Conservation (phyloP, 2,113 vertebrate species). For the Ibidorhyncha struthersii region DNA sequence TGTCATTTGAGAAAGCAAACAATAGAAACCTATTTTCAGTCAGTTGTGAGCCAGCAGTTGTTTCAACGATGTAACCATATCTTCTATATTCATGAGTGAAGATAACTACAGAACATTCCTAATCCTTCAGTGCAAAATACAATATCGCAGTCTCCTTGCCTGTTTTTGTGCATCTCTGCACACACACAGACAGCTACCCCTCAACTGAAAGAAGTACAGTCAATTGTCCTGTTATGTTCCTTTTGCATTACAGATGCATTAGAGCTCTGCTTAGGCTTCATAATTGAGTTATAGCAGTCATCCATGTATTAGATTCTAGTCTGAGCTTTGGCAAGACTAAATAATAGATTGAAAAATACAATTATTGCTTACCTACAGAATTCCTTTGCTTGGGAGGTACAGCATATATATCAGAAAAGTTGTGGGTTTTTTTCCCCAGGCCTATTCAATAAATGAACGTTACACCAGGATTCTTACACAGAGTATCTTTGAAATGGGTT, state of each 20-base stretch:
- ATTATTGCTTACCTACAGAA: slow-evolving; percentile 93
- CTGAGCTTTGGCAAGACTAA: slow-evolving; percentile 84
- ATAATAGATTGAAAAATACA: slow-evolving; percentile 91
- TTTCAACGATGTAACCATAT: not conserved
- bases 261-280: slow-evolving; percentile 48
- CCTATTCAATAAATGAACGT: slow-evolving; percentile 99
- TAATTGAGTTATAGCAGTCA: slow-evolving; percentile 85
- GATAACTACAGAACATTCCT: slow-evolving; percentile 7
- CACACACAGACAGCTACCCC: not conserved
- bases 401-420: slow-evolving; percentile 95
- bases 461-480: slow-evolving; percentile 87
- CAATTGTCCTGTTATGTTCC: slow-evolving; percentile 20
- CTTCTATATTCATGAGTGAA: slow-evolving; percentile 32
- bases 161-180: not conserved
- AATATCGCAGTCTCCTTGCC: not conserved
- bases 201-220: not conserved
- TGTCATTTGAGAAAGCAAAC: slow-evolving; percentile 27
- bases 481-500: slow-evolving; percentile 99
- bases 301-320: slow-evolving; percentile 81
- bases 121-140: slow-evolving; percentile 17
- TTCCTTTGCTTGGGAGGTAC: slow-evolving; percentile 89
- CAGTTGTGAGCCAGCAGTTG: not conserved
- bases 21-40: slow-evolving; percentile 11
- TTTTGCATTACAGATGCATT: slow-evolving; percentile 62
- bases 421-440: slow-evolving; percentile 89